Conservation (phyloP, 2,888 invertebrate species). For the Helicoverpa assulta region DNA sequence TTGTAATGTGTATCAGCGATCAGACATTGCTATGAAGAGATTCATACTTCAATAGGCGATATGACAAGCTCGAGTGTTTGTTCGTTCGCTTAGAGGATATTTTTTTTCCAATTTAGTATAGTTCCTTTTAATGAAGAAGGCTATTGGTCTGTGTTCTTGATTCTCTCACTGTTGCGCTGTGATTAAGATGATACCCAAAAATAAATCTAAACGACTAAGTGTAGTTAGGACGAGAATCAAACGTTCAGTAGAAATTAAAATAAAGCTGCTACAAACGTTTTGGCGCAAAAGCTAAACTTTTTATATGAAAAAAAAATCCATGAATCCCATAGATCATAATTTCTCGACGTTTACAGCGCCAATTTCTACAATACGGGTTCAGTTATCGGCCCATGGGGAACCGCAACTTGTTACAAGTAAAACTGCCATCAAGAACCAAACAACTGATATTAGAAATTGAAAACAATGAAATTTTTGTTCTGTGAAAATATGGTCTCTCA, state of each 20-base stretch:
- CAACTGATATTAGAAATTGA: conserved; percentile 37
- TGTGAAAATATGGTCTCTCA: conserved; percentile 34
- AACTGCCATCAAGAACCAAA: conserved; percentile 43
- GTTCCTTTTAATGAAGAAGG: too few species aligned
- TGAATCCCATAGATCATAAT: conserved; percentile 35
- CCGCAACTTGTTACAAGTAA: conserved; percentile 52
- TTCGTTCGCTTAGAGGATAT: too few species aligned
- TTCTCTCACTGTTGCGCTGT: too few species aligned
- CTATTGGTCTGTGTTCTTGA: too few species aligned
- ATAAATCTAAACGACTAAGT: too few species aligned
- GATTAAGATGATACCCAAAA: too few species aligned
- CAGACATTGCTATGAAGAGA: too few species aligned
- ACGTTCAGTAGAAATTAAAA: background rate
- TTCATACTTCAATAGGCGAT: too few species aligned
- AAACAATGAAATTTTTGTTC: conserved; percentile 50
- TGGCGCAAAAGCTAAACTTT: conserved; percentile 13
- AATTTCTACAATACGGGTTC: conserved; percentile 50
- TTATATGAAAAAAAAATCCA: conserved; percentile 30
- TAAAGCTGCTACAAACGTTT: background rate
- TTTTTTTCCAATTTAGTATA: too few species aligned
- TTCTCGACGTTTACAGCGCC: conserved; percentile 52
- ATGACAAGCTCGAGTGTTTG: too few species aligned
- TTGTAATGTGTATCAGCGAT: too few species aligned
- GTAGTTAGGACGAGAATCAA: too few species aligned
- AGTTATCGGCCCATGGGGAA: conserved; percentile 49